These are phyloP conservation scores for Tenthredo distinguenda DNA, from an alignment of 2,888 invertebrate genomes.

Conservation along the genomic window DNA sequence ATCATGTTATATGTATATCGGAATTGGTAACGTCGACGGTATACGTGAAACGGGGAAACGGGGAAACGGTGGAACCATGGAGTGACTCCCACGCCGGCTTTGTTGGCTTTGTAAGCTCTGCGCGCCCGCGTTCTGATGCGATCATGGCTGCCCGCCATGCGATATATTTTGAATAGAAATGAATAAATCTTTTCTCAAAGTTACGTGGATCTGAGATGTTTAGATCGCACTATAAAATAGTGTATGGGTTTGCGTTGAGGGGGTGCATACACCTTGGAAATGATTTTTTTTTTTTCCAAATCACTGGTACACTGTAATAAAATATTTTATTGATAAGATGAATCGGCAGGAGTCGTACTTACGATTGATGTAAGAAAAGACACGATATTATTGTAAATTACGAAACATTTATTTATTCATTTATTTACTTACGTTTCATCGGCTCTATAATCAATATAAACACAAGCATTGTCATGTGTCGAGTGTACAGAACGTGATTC, in stretches of 20 bases:
- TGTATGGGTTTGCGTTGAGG: not conserved
- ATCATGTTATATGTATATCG: not conserved
- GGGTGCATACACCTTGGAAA: too few species aligned
- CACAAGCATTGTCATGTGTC: conserved; percentile 72
- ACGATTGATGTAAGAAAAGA: not conserved
- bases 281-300: too few species aligned
- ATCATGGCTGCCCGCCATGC: conserved; percentile 55
- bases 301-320: too few species aligned
- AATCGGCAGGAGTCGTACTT: not conserved
- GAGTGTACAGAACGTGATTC: conserved; percentile 40
- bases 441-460: conserved; percentile 73
- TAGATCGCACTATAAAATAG: not conserved
- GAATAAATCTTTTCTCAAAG: not conserved
- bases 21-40: conserved; percentile 8
- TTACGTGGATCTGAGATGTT: not conserved
- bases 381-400: conserved; percentile 64
- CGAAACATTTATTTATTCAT: conserved; percentile 72
- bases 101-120: conserved; percentile 59
- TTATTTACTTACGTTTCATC: conserved; percentile 72
- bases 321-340: too few species aligned
- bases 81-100: conserved; percentile 37
- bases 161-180: not conserved
- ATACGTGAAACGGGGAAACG: conserved; percentile 53
- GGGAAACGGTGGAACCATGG: conserved; percentile 9
- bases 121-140: conserved; percentile 59